Base-by-base conservation (phyloP, 92 coral and sea anemone genomes). In the Anthopleura xanthogrammica region DNA sequence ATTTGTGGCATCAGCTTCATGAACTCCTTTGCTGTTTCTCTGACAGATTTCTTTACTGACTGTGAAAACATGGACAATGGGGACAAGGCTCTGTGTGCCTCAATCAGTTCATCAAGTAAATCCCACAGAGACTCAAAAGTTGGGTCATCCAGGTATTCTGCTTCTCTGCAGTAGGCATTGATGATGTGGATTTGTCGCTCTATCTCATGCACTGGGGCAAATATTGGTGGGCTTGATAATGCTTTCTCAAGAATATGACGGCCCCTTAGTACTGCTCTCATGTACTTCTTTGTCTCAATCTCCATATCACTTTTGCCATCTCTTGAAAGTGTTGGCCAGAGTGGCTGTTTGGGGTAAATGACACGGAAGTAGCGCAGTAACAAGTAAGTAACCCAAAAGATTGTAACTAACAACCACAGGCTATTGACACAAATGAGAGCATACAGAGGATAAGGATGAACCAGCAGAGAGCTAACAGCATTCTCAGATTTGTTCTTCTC, bases 51-150 rank as follows among this genome's bases (percentile, higher is more conserved):
- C 90, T 97, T 97, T 68, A 83, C 91, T 7, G 99, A 94, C 62
- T 88, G 92, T 3, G 99, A 88, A 79, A 97, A 97, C 82, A 97
- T 82, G 8, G 99, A 97, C 16, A 85, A 87, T 17, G 98, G 93
- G 58, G 93, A 87, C 62, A 97, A 82, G 54, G 90, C 92, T 86
- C 88, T 89, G 77, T 97, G 99, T 36, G 99, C 99, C 83, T 97
- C 99, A 77, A 97, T 97, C 52, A 97, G 90, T 83, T 97, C 99
- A 86, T 97, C 99, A 72, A 97, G 98, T 68, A 97, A 89, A 80
- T 97, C 99, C 99, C 99, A 97, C 13, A 97, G 89, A 0, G 99
- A 94, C 48, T 97, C 97, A 89, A 97, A 97, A 41, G 98, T 97
- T 85, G 98, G 98, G 84, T 97, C 93, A 4, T 91, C 98, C 17